These are phyloP conservation scores for Nematostella vectensis DNA, from an alignment of 92 coral and sea anemone genomes.

Conservation along the genomic window DNA sequence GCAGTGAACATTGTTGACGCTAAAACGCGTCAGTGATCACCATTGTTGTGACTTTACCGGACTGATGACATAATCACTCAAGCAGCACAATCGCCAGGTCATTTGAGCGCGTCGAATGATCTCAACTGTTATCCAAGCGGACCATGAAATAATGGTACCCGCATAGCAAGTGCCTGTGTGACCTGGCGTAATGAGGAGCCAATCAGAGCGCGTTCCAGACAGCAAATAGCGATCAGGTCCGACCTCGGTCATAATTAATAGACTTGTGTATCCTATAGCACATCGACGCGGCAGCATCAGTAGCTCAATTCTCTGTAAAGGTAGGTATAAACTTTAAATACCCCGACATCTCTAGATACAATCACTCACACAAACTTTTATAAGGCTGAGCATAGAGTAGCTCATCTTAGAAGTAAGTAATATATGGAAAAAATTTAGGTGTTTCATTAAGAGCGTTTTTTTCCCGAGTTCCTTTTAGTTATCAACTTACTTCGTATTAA, in stretches of 20 bases:
- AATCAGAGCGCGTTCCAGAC: conserved; percentile 16
- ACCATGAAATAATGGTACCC: conserved; percentile 37
- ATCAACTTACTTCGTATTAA: too few relatives aligned
- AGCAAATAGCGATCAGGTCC: conserved; percentile 43
- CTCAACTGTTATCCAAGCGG: conserved; percentile 10
- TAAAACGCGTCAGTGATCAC: too few relatives aligned
- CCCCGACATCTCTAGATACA: too few relatives aligned
- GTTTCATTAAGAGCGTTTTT: too few relatives aligned
- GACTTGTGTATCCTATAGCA: conserved; percentile 68
- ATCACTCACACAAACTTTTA: too few relatives aligned
- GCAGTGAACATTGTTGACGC: too few relatives aligned
- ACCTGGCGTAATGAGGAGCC: conserved; percentile 27
- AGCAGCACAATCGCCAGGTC: conserved; percentile 7
- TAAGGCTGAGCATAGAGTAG: too few relatives aligned
- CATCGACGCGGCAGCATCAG: conserved; percentile 52
- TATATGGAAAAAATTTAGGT: too few relatives aligned
- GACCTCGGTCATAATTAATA: conserved; percentile 82
- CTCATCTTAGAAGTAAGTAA: too few relatives aligned
- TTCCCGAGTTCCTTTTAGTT: too few relatives aligned
- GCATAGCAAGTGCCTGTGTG: conserved; percentile 16
- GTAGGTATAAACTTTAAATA: too few relatives aligned
- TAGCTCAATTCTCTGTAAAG: conserved; percentile 25
- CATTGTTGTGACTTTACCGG: too few relatives aligned
- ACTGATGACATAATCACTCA: conserved; percentile 29
- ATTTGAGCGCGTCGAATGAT: conserved; percentile 11